phyloP scores from a whole-genome alignment of 2,797 vertebrate genomes.

The Sparidentex hasta region DNA sequence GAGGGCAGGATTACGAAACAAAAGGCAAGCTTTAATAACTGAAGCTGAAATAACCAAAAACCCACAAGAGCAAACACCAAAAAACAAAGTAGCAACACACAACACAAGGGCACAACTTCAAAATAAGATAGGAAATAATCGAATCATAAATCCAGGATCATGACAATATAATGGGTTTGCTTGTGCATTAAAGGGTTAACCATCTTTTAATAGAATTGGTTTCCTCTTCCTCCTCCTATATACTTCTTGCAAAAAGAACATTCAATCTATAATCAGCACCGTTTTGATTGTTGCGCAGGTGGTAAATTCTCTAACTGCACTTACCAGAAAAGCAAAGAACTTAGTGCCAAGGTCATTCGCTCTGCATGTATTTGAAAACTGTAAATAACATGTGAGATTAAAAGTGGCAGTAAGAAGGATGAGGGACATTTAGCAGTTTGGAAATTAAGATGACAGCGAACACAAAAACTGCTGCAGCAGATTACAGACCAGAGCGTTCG shows the following conservation, averaged over 20 bases:
- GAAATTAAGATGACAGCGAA: not conserved
- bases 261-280: not conserved
- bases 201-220: no score
- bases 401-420: not conserved
- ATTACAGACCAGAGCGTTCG: conserved; percentile 83
- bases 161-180: no score
- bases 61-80: no score
- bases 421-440: not conserved
- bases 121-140: no score
- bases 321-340: not conserved
- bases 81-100: no score
- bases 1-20: no score
- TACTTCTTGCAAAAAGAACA: not conserved
- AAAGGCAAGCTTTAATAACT: no score
- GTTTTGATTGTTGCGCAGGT: not conserved
- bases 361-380: not conserved
- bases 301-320: not conserved
- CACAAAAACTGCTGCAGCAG: conserved; percentile 48
- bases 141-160: no score
- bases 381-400: not conserved
- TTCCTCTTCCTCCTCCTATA: no score
- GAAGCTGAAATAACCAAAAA: no score
- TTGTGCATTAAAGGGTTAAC: no score
- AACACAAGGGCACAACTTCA: no score
- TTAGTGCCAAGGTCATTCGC: not conserved